Evolutionary conservation across 2,113 vertebrate species (phyloP).

Genomic region (Glaucomys volans): DNA sequence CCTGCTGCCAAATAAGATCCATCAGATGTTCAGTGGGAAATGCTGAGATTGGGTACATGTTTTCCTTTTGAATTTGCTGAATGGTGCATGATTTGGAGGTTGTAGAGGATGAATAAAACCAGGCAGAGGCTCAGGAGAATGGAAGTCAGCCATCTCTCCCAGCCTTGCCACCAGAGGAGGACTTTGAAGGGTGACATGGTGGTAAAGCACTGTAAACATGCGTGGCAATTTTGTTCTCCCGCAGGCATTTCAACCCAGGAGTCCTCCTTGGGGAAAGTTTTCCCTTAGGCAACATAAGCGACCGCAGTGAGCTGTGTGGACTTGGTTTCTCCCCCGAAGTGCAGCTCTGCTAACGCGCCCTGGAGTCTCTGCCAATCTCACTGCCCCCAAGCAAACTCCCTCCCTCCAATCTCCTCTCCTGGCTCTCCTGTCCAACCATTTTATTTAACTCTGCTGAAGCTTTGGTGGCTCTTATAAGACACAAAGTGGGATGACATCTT

Average conservation of each 20-base stretch:
- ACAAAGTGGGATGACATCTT: not conserved
- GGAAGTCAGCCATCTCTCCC: not conserved
- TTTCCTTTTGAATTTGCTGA: not conserved
- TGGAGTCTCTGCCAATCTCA: not conserved
- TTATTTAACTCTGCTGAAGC: not conserved
- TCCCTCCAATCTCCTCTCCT: not conserved
- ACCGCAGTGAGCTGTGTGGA: not conserved
- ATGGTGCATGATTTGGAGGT: not conserved
- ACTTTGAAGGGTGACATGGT: not conserved
- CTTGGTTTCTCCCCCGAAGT: not conserved
- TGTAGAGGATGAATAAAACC: not conserved
- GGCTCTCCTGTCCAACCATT: not conserved
- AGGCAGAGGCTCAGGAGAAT: not conserved
- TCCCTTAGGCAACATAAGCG: not conserved
- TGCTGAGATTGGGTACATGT: not conserved
- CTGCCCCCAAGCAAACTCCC: not conserved
- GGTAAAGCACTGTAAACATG: not conserved
- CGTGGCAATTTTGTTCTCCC: not conserved
- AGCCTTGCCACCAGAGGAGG: not conserved
- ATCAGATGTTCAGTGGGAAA: slow-evolving; percentile 33
- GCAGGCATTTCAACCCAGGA: not conserved
- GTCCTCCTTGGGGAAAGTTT: not conserved
- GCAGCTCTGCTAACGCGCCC: not conserved
- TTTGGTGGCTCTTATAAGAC: not conserved
- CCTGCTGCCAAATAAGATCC: not conserved